A percentile compares a stretch with the other conserved stretches of the same genome.
These are phyloP conservation scores for Andrena marginata DNA, from an alignment of 2,888 invertebrate species.

Conservation along the genomic window DNA sequence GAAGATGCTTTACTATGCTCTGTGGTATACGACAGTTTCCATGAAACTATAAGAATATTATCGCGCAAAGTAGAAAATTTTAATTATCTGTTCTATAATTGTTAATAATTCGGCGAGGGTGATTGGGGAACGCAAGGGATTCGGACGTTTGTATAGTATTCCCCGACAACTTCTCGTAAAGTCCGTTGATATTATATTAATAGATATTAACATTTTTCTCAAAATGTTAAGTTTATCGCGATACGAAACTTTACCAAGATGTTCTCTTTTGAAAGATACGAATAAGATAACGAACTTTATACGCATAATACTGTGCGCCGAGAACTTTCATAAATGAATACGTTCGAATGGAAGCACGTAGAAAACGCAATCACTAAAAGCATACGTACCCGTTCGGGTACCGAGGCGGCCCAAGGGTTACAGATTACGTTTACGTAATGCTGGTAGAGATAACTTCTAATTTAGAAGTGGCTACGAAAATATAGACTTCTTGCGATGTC, in stretches of 20 bases:
- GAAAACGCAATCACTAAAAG: conserved; percentile 23
- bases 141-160: conserved; percentile 12
- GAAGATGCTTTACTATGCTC: conserved; percentile 61
- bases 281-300: conserved; percentile 50
- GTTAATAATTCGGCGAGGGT: conserved; percentile 36
- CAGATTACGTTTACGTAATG: conserved; percentile 58
- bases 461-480: conserved; percentile 48
- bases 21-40: conserved; percentile 67
- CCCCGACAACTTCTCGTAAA: conserved; percentile 25
- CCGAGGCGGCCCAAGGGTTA: conserved; percentile 8
- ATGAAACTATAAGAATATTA: conserved; percentile 66
- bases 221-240: conserved; percentile 27
- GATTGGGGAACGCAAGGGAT: background rate
- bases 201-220: conserved; percentile 33
- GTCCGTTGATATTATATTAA: conserved; percentile 23
- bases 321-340: conserved; percentile 19
- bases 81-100: conserved; percentile 38
- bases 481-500: conserved; percentile 29
- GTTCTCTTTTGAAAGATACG: conserved; percentile 18
- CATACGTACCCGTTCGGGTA: conserved; percentile 51
- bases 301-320: conserved; percentile 39
- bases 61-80: conserved; percentile 45
- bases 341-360: conserved; percentile 7
- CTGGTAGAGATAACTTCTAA: conserved; percentile 38
- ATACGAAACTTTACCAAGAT: conserved; percentile 21